Evolutionary conservation across 2,113 vertebrate species (phyloP), one percentile per base, ranked within the genome.

Genomic region (Tauraco erythrolophus): DNA sequence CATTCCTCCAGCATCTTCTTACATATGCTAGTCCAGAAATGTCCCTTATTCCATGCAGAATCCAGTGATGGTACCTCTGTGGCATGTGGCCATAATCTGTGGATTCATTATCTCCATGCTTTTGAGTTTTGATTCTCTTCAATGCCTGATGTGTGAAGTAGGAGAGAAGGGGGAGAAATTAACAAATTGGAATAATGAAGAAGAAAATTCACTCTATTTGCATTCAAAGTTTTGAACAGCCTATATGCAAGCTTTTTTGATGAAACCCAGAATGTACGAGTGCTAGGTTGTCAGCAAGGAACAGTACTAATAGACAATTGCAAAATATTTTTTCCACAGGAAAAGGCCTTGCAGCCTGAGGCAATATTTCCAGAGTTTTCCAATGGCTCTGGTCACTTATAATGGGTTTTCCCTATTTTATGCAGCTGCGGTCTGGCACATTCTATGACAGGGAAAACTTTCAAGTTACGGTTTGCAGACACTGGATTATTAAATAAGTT

Each of bases 331-430:
- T 85, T 85, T 88, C 96, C 96, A 83, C 68, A 95, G 96, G 96
- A 97, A 98, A 97, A 72, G 75, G 74, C 77, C 57, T 89, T 94
- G 88, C 81, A 88, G 51, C 93, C 84, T 95, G 92, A 98, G 84
- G 95, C 89, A 93, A 25, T 86, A 69, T 98, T 97, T 97, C 97
- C 96, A 96, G 46, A 89, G 88, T 81, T 96, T 96, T 91, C 91
- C 76, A 88, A 31, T 61, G 62, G 53, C 76, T 94, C 60, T 25
- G 85, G 95, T 96, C 94, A 93, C 84, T 97, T 96, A 91, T 86
- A 98, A 96, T 2, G 41, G 94, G 69, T 91, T 96, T 95, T 96
- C 84, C 93, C 93, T 96, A 62, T 92, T 96, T 94, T 64, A 60
- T 92, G 94, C 83, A 87, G 88, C 89, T 98, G 96, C 77, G 94